These are phyloP conservation scores for Neoascia interrupta DNA, from an alignment of 2,888 invertebrate species.

Conservation along the genomic window DNA sequence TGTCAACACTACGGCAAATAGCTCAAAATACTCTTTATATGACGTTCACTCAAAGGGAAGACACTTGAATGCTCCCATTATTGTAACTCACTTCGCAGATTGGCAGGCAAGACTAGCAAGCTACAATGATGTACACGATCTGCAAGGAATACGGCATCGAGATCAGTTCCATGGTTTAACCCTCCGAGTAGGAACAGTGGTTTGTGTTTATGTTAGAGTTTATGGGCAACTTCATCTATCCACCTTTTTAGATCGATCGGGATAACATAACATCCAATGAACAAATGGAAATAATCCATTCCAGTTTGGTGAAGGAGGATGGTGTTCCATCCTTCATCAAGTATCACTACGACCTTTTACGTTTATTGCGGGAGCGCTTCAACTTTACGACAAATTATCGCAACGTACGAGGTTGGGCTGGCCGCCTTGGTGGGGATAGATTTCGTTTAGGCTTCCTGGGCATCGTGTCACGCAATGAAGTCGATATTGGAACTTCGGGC, in stretches of 20 bases:
- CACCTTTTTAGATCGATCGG: conserved; percentile 74
- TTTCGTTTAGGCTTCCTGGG: conserved; percentile 77
- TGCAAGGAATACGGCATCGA: conserved; percentile 73
- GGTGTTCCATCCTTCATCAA: conserved; percentile 76
- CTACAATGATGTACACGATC: conserved; percentile 67
- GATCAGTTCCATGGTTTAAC: conserved; percentile 73
- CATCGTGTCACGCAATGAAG: conserved; percentile 76
- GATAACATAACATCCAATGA: conserved; percentile 74
- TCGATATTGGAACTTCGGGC: conserved; percentile 77
- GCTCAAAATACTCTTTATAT: conserved; percentile 71
- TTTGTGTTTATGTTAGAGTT: conserved; percentile 71
- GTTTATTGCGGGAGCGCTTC: conserved; percentile 73
- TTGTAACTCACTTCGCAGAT: conserved; percentile 71
- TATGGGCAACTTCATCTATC: too few species aligned
- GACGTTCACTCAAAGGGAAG: conserved; percentile 77
- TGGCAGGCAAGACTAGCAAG: conserved; percentile 53
- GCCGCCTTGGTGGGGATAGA: conserved; percentile 74
- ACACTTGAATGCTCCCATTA: conserved; percentile 73
- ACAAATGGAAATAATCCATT: conserved; percentile 73
- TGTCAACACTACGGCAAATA: too few species aligned
- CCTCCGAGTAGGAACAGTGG: conserved; percentile 76
- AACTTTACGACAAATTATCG: conserved; percentile 77
- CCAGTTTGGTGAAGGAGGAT: conserved; percentile 71
- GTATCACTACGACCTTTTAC: conserved; percentile 75
- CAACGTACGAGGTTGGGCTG: conserved; percentile 77